Base-by-base conservation (phyloP, 1,140 invertebrate species). In the Drosophila trapezifrons region DNA sequence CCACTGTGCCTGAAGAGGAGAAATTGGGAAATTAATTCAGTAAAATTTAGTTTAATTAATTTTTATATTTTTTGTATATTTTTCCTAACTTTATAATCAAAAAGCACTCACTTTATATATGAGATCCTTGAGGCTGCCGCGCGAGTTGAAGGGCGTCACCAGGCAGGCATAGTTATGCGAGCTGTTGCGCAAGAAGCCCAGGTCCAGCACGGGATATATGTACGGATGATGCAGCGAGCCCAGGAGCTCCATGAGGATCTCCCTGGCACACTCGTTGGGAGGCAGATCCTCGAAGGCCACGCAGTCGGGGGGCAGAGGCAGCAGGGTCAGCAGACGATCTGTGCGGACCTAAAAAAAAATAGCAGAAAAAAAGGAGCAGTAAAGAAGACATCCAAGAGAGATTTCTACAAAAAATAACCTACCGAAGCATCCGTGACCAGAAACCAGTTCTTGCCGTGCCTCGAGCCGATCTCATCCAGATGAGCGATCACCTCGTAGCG, bases 381-480 rank as follows among this genome's bases (percentile, higher is more conserved):
- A 8, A 8, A n/a, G n/a, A n/a, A n/a, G n/a, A n/a, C n/a, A n/a
- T n/a, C 12, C 8, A 22, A 58, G n/a, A 38, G 2, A 8, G 7
- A 42, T 4, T 0, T n/a, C 20, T 1, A 0, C 4, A n/a, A 7
- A 0, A 0, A 15, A 12, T 0, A 10, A n/a, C 77, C 65, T 52
- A 92, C 91, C 64, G 91, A 91, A 42, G 90, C 79, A 92, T 98
- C 97, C 78, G 95, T 94, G 27, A 98, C 95, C 27, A 96, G 94
- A 92, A 98, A 98, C 97, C 97, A 98, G 87, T 97, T 95, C 90
- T 98, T 98, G 90, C 96, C 96, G 46, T 96, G 93, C 72, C 97
- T 93, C 22, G 96, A 97, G 9, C 97, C 97, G 67, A 97, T 96
- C 74, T 96, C 95, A 82, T 95, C 94, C 57, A 97, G 93, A 80